Base-by-base conservation (phyloP, 2,797 vertebrate genomes). In the Apogon hyalosoma region DNA sequence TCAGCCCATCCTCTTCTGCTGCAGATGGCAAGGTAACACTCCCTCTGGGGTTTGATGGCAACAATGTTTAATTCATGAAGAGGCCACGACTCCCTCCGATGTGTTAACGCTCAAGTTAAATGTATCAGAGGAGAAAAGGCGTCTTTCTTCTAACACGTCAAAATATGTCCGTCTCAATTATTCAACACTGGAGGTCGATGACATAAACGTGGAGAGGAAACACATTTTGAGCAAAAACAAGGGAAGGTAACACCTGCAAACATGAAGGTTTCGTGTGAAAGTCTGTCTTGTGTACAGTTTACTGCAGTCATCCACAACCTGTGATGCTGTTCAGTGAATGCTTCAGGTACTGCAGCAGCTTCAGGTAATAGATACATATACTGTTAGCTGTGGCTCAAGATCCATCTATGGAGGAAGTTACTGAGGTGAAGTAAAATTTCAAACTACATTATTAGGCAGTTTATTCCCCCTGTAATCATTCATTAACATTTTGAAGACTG, bases 21-120 rank as follows among this genome's bases (percentile, higher is more conserved):
- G 70, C 10, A 14, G 46, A 80, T 54, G 65, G 69, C 48, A 77
- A 78, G 54, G 69, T 56, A 75, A 81, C 52, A 24, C 72, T 65
- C 61, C 69, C 66, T 64, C 59, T 69, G 77, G 78, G 73, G 55
- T 81, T 78, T 63, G 67, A 79, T 71, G 67, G 68, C 64, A 76
- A 28, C 40, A 16, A 80, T 88, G 63, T 79, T 88, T 90, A 84
- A 88, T 88, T 87, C 73, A 91, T 79, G 49, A 66, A 50, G 68
- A 81, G 58, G 68, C 63, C 69, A 57, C 9, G 12, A 56, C 70
- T 84, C 61, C 45, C 13, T 0, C 55, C 1, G 19, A 48, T 14
- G 58, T 59, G 80, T 71, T 51, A 70, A 65, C 24, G 33, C 69
- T 69, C 55, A 64, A 31, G 48, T 79, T 69, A 38, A 66, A 75